Evolutionary conservation across 2,797 vertebrate genomes (phyloP), one percentile per base, ranked within the genome.

Genomic region (Crenuchus spilurus): DNA sequence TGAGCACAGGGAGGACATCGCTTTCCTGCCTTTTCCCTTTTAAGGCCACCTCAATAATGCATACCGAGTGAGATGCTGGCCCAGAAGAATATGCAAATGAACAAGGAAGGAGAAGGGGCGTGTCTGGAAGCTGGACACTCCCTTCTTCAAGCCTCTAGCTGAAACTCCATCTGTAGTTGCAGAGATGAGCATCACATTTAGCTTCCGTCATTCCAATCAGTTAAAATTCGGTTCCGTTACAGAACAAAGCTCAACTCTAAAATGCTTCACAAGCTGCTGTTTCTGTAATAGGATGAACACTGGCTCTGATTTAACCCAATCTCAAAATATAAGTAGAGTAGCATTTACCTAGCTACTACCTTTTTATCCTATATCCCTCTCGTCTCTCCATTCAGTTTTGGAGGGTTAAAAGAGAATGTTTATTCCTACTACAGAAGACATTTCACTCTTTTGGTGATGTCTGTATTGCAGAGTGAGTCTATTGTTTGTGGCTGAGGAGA

Each of bases 41-140:
- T 55, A 75, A 80, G 75, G 80, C 64, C 1, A 75, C 62, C 76
- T 88, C 82, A 85, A 83, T 86, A 88, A 88, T 86, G 83, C 83
- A 85, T 86, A 71, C 77, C 82, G 70, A 69, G 66, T 67, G 76
- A 60, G 69, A 51, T 22, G 64, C n/a, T 11, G 60, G 77, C 75
- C 80, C 74, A 57, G 72, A 82, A 84, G 65, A 79, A 67, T 54
- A 79, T 84, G 79, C 57, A 79, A 84, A 85, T 78, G 51, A 80
- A 20, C 33, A 6, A 39, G 52, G 26, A 54, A 28, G 62, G 35
- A 48, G 42, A 30, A 18, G 13, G 54, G 49, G 69, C 6, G 49
- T 35, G 62, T 68, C 64, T 33, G 30, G 22, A 28, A 44, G 64
- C 37, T 73, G 20, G 63, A 81, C 73, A 35, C 72, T 55, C 83